Base-by-base conservation (phyloP, 2,797 vertebrate species). In the Saxicola maurus region DNA sequence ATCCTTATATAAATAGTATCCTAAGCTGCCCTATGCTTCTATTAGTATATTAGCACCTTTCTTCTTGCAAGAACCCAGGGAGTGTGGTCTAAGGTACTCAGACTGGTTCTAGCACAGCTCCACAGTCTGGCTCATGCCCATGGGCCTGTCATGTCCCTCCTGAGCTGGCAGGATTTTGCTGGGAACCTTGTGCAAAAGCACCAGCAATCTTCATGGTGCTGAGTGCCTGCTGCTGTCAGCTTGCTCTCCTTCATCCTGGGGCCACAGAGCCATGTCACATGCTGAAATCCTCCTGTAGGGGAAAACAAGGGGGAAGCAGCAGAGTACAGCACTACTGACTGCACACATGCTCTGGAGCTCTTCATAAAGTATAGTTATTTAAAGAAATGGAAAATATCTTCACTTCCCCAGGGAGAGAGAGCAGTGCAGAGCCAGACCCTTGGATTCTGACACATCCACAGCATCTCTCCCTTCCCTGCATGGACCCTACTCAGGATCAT, bases 391-490 rank as follows among this genome's bases (percentile, higher is more conserved):
- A 27, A 84, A 81, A 13, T 43, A 30, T 45, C 30, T 61, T 61
- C 14, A 10, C 3, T 55, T 67, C 8, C 12, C 17, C 24, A 35
- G 4, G 9, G 6, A 57, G 14, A 57, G 5, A 2, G 2, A 1
- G 18, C 9, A 33, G 35, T 8, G 16, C 14, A 73, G 40, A 64
- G 17, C 5, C 19, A 40, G 59, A 35, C 3, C 18, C 9, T 53
- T 2, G 2, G 43, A 17, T 55, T 38, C 52, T 69, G 31, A 38
- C 27, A 42, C 8, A 49, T 37, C 2, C 51, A 37, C 30, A 76
- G 9, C 21, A 57, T 38, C 0, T 33, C 6, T 3, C 1, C 5
- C 6, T 51, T 27, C 13, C 14, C 3, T 61, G 6, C 3, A 0
- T 1, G 1, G 12, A 28, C 14, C 68, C 38, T 57, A 19, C 35